These are phyloP conservation scores for Heliconius charithonia DNA, from an alignment of 2,888 invertebrate species.

Conservation along the genomic window DNA sequence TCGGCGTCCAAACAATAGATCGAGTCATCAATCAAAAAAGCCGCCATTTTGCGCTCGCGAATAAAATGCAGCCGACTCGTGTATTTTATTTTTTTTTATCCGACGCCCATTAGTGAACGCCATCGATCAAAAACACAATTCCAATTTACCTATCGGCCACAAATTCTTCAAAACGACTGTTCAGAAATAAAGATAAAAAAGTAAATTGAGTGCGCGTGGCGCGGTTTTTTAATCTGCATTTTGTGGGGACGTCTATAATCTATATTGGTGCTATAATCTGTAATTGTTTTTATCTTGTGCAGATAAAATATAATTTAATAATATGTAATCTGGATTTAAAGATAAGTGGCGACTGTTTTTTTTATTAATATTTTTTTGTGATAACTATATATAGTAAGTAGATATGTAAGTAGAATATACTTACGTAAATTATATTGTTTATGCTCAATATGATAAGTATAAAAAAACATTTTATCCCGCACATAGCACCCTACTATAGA, in stretches of 20 bases:
- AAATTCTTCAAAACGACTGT: slow-evolving; percentile 76
- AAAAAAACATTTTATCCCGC: too few species aligned
- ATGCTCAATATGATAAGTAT: neutral
- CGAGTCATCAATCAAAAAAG: slow-evolving; percentile 54
- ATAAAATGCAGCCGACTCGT: slow-evolving; percentile 61
- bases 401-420: neutral
- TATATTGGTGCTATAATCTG: slow-evolving; percentile 26
- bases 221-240: slow-evolving; percentile 49
- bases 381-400: neutral
- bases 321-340: neutral
- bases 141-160: slow-evolving; percentile 81
- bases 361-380: slow-evolving; percentile 5
- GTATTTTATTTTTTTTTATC: slow-evolving; percentile 47
- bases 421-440: neutral
- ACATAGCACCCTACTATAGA: too few species aligned
- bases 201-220: slow-evolving; percentile 56
- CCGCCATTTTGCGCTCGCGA: slow-evolving; percentile 56
- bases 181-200: slow-evolving; percentile 66
- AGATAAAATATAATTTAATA: slow-evolving; percentile 21
- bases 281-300: slow-evolving; percentile 16
- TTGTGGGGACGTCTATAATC: slow-evolving; percentile 35
- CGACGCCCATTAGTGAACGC: slow-evolving; percentile 51
- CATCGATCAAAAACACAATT: slow-evolving; percentile 78
- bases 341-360: neutral
- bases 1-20: slow-evolving; percentile 45